Conservation (phyloP, 2,113 vertebrate species). For the Serilophus lunatus region DNA sequence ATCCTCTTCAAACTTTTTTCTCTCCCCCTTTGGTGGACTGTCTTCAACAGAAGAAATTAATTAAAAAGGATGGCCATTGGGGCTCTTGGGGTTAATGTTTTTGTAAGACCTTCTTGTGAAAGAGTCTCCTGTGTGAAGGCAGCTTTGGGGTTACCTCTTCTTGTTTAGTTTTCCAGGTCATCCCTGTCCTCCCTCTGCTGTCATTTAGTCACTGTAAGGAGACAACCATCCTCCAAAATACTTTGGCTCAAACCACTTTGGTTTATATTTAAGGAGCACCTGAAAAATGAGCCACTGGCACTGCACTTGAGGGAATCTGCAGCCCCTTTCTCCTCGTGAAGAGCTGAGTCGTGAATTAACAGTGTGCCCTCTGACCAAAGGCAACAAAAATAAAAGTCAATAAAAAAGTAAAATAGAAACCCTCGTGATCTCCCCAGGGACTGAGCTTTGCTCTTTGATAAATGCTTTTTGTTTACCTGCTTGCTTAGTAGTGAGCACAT, state of each 20-base stretch:
- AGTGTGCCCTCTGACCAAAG: background rate
- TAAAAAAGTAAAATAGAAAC: background rate
- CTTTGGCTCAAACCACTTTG: fast-evolving
- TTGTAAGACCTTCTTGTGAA: background rate
- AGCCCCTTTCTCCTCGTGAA: background rate
- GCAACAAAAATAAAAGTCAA: background rate
- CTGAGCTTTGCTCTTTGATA: background rate
- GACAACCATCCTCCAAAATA: background rate
- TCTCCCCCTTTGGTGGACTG: background rate
- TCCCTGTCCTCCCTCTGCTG: fast-evolving
- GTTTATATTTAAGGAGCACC: background rate
- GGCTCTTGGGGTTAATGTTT: background rate
- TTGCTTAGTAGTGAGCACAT: background rate
- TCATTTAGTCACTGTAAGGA: background rate
- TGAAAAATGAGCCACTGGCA: fast-evolving
- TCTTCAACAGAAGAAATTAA: background rate
- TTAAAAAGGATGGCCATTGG: background rate
- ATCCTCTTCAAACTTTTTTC: background rate
- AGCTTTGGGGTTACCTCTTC: background rate
- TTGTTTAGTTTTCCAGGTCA: background rate
- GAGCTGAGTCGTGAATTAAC: background rate
- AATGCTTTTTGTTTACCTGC: background rate
- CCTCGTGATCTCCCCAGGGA: background rate
- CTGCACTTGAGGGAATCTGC: background rate
- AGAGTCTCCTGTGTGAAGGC: background rate